Evolutionary conservation across 2,888 invertebrate genomes (phyloP).

Genomic region (Aphelenchoides bicaudatus): DNA sequence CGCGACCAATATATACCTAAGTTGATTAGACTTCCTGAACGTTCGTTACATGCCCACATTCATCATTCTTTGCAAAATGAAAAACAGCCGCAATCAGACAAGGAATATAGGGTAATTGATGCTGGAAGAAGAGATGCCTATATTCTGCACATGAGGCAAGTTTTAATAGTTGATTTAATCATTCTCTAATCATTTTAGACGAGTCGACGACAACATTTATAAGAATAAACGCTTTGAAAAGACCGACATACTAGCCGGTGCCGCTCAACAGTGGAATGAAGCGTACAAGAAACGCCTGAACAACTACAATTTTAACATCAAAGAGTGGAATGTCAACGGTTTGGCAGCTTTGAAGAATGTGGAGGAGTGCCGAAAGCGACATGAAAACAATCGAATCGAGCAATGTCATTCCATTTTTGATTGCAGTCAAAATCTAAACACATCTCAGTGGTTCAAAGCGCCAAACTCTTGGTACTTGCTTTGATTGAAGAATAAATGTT

Average conservation of each 20-base stretch:
- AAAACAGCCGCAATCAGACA: no score
- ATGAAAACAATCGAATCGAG: not conserved
- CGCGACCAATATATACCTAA: constrained; percentile 22
- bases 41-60: constrained; percentile 13
- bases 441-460: constrained; percentile 1
- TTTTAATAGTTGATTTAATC: no score
- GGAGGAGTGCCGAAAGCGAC: constrained; percentile 6
- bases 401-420: not conserved
- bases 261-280: not conserved
- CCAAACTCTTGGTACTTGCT: constrained; percentile 10
- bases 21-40: constrained; percentile 27
- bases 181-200: no score
- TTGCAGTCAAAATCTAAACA: not conserved
- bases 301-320: not conserved
- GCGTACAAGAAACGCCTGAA: not conserved
- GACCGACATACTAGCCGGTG: not conserved
- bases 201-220: no score
- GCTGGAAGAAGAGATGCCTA: not conserved
- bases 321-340: not conserved
- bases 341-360: not conserved
- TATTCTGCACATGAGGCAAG: not conserved
- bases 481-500: no score
- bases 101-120: no score
- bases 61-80: constrained; percentile 13
- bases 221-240: no score